A percentile compares a stretch with the other conserved stretches of the same genome.
These are phyloP conservation scores for Lomographa bimaculata DNA, from an alignment of 2,888 invertebrate genomes.

Conservation along the genomic window DNA sequence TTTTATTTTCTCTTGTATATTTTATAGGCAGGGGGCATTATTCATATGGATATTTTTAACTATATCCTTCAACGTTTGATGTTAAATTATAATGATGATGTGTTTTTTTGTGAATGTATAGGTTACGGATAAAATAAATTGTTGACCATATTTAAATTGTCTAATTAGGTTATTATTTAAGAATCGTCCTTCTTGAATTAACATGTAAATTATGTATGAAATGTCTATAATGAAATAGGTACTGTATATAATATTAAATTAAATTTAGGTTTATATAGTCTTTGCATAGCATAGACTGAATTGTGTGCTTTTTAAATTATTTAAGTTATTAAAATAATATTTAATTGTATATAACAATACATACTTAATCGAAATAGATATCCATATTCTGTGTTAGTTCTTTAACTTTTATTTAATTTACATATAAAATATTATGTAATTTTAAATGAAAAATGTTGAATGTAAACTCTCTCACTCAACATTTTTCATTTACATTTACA, in stretches of 20 bases:
- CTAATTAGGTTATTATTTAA: too few species aligned
- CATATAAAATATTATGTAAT: too few species aligned
- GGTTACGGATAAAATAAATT: slow-evolving; percentile 14
- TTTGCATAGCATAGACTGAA: slow-evolving; percentile 45
- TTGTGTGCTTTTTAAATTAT: slow-evolving; percentile 24
- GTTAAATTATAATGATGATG: slow-evolving; percentile 3
- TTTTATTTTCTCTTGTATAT: slow-evolving; percentile 6
- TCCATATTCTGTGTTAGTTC: background rate
- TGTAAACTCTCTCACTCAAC: too few species aligned
- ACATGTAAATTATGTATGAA: too few species aligned
- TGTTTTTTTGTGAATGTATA: slow-evolving; percentile 28
- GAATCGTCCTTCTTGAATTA: slow-evolving; percentile 21
- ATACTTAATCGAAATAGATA: too few species aligned
- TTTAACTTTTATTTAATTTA: too few species aligned
- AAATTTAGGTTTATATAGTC: slow-evolving; percentile 31
- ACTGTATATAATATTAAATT: too few species aligned
- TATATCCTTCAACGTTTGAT: slow-evolving; percentile 14
- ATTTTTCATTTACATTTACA: background rate
- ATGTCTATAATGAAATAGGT: too few species aligned
- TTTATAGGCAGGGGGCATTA: slow-evolving; percentile 23
- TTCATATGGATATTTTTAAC: slow-evolving; percentile 13
- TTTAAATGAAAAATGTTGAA: too few species aligned
- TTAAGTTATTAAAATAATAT: slow-evolving; percentile 8
- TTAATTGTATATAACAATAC: background rate
- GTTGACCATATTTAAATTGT: slow-evolving; percentile 26